Evolutionary conservation across 2,888 invertebrate species (phyloP).

Genomic region (Miltochrista miniata): DNA sequence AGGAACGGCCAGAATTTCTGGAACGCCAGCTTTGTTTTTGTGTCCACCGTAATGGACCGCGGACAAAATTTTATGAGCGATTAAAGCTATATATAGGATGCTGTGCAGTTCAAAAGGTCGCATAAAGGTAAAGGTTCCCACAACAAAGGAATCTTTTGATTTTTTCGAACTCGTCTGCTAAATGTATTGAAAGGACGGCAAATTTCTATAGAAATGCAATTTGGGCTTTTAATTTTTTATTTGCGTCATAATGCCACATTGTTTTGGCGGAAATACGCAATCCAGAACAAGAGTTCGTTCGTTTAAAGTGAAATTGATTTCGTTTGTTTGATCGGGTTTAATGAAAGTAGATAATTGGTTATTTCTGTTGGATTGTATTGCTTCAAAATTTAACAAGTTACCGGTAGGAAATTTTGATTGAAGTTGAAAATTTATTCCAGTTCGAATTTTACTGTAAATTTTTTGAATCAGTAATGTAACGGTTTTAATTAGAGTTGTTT

Average conservation of each 20-base stretch:
- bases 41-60: background rate
- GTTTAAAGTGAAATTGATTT: slow-evolving; percentile 13
- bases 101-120: slow-evolving; percentile 25
- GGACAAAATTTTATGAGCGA: slow-evolving; percentile 9
- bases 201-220: slow-evolving; percentile 48
- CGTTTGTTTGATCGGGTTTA: slow-evolving; percentile 6
- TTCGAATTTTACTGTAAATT: background rate
- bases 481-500: background rate
- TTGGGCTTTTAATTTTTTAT: slow-evolving; percentile 49
- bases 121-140: too few species aligned
- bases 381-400: slow-evolving; percentile 12
- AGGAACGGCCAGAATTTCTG: background rate
- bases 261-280: slow-evolving; percentile 34
- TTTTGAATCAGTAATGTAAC: background rate
- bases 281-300: slow-evolving; percentile 19
- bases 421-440: background rate
- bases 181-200: slow-evolving; percentile 26
- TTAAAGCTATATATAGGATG: slow-evolving; percentile 19
- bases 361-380: slow-evolving; percentile 8
- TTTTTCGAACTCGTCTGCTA: slow-evolving; percentile 17
- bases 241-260: slow-evolving; percentile 44
- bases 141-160: too few species aligned
- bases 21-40: slow-evolving; percentile 1
- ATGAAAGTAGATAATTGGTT: slow-evolving; percentile 3
- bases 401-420: slow-evolving; percentile 1